Evolutionary conservation across 2,888 invertebrate species (phyloP).

Genomic region (Tinea semifulvella): DNA sequence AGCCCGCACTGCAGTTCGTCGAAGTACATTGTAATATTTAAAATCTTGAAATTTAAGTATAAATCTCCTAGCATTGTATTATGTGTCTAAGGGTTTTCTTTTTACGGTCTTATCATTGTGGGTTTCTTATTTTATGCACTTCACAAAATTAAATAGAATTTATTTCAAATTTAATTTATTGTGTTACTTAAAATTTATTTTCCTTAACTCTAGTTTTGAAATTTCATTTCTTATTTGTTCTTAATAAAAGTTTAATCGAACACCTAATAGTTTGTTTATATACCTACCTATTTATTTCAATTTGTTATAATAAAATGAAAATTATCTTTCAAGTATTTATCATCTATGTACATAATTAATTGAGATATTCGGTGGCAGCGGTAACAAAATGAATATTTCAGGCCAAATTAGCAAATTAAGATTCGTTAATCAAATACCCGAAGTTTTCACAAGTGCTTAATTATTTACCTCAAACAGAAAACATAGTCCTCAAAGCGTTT

Average conservation of each 20-base stretch:
- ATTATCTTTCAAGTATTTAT: background rate
- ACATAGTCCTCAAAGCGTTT: conserved; percentile 58
- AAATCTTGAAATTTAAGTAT: conserved; percentile 61
- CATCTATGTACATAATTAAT: background rate
- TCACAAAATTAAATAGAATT: conserved; percentile 39
- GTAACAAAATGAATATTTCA: conserved; percentile 44
- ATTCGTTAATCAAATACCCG: conserved; percentile 54
- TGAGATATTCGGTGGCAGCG: background rate
- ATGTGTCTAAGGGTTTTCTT: conserved; percentile 46
- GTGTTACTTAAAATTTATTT: conserved; percentile 10
- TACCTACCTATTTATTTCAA: background rate
- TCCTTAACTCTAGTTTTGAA: conserved; percentile 12
- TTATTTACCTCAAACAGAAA: conserved; percentile 62
- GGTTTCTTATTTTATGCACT: conserved; percentile 43
- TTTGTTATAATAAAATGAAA: background rate
- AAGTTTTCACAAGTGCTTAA: conserved; percentile 61
- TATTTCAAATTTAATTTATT: conserved; percentile 16
- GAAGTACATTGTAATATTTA: conserved; percentile 64
- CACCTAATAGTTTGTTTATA: background rate
- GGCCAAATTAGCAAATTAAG: conserved; percentile 54
- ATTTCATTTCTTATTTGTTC: conserved; percentile 1
- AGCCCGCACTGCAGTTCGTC: conserved; percentile 65
- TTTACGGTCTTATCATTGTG: conserved; percentile 29
- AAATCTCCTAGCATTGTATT: conserved; percentile 48
- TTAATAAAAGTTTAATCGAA: conserved; percentile 1